Base-by-base conservation (phyloP, 2,797 vertebrate genomes). In the Myripristis murdjan region DNA sequence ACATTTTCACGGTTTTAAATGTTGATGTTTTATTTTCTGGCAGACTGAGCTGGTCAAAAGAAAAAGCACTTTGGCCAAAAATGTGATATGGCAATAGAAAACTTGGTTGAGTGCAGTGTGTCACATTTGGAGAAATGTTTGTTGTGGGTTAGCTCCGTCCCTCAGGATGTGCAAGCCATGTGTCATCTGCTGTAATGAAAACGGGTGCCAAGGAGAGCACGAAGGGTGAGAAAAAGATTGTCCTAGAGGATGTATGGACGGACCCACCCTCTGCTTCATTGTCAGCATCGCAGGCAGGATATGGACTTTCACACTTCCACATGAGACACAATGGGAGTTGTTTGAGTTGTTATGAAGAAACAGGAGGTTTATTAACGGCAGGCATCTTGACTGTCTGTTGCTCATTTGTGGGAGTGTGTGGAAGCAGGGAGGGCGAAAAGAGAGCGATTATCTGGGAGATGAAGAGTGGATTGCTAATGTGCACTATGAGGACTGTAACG, bases 231-330 rank as follows among this genome's bases (percentile, higher is more conserved):
- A 68, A 55, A 49, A 57, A 18, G 20, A 79, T 51, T 57, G 65
- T 64, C 53, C 15, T 41, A 7, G 53, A 76, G 26, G 64, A 53
- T 46, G 57, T 49, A 44, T 43, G 64, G 71, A 81, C 78, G 48
- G 44, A 73, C 68, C 46, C 77, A 53, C 78, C 82, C 71, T 59
- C 64, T 33, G 70, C 82, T 78, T 85, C 76, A 89, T 88, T 89
- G 82, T 87, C 59, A 52, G 66, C 24, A 26, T 80, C 62, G 72
- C 49, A 51, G 72, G 46, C 82, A 90, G 90, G 89, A 92, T 81
- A 73, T 64, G 39, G 77, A 85, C 65, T 70, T 85, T 92, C 87
- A 86, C 87, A 88, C 87, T 84, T 83, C 69, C 14, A 23, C 70
- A 65, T 2, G 22, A 82, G 85, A 75, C 73, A 35, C 57, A 39